Evolutionary conservation across 2,888 invertebrate genomes (phyloP).

Genomic region (Caenorhabditis zanzibari): DNA sequence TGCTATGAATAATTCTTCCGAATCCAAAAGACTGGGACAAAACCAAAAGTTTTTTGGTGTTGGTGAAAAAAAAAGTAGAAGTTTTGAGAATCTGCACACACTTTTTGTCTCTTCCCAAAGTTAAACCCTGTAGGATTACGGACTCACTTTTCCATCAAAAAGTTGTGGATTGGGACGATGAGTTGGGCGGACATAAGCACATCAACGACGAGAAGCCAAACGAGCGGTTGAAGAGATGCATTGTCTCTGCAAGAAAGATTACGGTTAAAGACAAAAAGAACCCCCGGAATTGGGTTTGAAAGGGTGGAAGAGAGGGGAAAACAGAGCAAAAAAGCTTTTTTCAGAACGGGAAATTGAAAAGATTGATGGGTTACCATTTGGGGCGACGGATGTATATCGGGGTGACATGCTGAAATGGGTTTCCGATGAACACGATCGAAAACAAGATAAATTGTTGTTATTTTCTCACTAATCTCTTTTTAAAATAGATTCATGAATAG

Average conservation of each 20-base stretch:
- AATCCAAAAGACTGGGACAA: constrained; percentile 5
- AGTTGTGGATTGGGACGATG: constrained; percentile 70
- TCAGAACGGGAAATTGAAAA: constrained; percentile 51
- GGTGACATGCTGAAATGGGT: constrained; percentile 50
- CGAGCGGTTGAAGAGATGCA: constrained; percentile 71
- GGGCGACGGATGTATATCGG: constrained; percentile 49
- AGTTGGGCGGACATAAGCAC: constrained; percentile 69
- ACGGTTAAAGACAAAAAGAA: constrained; percentile 20
- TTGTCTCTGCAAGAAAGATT: constrained; percentile 68
- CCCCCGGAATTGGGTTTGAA: constrained; percentile 9
- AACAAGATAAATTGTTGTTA: constrained; percentile 53
- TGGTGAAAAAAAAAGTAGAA: constrained; percentile 17
- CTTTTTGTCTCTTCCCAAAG: constrained; percentile 11
- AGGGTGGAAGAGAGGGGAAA: background rate
- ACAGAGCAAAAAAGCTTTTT: constrained; percentile 2
- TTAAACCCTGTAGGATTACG: constrained; percentile 54
- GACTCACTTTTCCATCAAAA: constrained; percentile 68
- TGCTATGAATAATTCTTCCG: constrained; percentile 47
- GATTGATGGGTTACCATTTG: constrained; percentile 56
- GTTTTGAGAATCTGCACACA: constrained; percentile 24
- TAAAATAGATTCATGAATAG: constrained; percentile 4
- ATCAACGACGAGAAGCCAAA: constrained; percentile 73
- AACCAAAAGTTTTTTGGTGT: constrained; percentile 18
- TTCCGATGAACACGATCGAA: constrained; percentile 29
- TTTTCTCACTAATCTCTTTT: constrained; percentile 39